phyloP scores from a whole-genome alignment of 1,140 invertebrate species.

The Procambarus clarkii region DNA sequence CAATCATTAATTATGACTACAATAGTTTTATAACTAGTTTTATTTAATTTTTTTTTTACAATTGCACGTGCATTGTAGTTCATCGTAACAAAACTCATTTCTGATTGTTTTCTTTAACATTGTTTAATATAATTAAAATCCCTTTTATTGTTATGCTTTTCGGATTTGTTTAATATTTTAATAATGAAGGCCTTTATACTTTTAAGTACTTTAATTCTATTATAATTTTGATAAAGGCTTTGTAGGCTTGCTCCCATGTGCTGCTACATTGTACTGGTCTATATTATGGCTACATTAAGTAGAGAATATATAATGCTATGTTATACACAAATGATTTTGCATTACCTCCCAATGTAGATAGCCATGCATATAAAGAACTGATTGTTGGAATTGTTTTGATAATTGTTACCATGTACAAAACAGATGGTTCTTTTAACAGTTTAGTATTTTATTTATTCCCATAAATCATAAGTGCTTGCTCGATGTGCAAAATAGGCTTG shows the following conservation, averaged over 20 bases:
- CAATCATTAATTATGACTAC: background rate
- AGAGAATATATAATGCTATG: background rate
- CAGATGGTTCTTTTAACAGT: constrained; percentile 39
- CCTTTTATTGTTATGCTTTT: too few species aligned
- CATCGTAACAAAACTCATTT: background rate
- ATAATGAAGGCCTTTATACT: background rate
- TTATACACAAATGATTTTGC: constrained; percentile 4
- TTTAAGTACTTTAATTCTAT: background rate
- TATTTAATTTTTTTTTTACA: too few species aligned
- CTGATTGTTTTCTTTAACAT: background rate
- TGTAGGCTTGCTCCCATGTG: background rate
- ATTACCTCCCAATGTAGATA: constrained; percentile 30
- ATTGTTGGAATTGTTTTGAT: constrained; percentile 58
- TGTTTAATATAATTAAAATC: too few species aligned
- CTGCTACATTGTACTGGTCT: background rate
- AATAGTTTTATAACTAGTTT: too few species aligned
- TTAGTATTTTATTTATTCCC: constrained; percentile 29
- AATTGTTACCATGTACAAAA: constrained; percentile 63
- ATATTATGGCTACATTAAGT: background rate
- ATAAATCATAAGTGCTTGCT: background rate
- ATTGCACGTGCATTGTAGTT: too few species aligned
- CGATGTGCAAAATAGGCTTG: too few species aligned
- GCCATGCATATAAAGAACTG: constrained; percentile 4
- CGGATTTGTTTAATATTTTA: too few species aligned
- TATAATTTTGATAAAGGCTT: background rate